phyloP scores from a whole-genome alignment of 2,113 vertebrate genomes.

The Pagrus major region DNA sequence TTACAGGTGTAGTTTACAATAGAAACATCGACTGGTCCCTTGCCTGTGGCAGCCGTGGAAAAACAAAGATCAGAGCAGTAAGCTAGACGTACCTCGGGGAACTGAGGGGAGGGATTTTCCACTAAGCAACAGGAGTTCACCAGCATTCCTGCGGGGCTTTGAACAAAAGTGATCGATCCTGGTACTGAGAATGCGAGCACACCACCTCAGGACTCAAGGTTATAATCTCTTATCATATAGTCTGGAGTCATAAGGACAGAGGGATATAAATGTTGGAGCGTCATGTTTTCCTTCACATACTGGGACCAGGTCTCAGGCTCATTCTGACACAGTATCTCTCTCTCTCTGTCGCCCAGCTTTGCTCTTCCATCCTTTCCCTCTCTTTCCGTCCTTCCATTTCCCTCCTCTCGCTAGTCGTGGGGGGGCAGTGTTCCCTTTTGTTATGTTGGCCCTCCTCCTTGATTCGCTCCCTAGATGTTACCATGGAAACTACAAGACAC shows the following conservation, averaged over 20 bases:
- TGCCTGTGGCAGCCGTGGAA: slow-evolving; percentile 19
- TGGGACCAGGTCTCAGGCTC: slow-evolving; percentile 12
- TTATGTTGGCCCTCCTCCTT: slow-evolving; percentile 72
- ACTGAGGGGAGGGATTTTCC: slow-evolving; percentile 47
- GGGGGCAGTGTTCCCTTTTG: slow-evolving; percentile 81
- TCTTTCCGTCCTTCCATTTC: slow-evolving; percentile 25
- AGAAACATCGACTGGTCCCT: neutral
- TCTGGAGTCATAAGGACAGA: slow-evolving; percentile 38
- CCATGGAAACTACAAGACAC: slow-evolving; percentile 85
- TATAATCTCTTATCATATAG: slow-evolving; percentile 17
- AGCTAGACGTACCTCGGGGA: slow-evolving; percentile 31
- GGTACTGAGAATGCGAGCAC: slow-evolving; percentile 1
- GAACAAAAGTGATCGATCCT: slow-evolving; percentile 43
- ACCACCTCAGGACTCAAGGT: slow-evolving; percentile 40
- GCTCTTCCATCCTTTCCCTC: slow-evolving; percentile 15
- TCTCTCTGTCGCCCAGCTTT: neutral
- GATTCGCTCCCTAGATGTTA: slow-evolving; percentile 74
- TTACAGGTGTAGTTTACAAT: slow-evolving; percentile 8
- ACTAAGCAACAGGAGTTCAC: slow-evolving; percentile 53
- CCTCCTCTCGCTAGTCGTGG: slow-evolving; percentile 69
- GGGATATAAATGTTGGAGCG: neutral
- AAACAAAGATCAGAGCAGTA: slow-evolving; percentile 36
- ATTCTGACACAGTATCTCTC: neutral
- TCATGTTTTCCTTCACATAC: slow-evolving; percentile 17
- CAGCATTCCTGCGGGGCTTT: slow-evolving; percentile 39